These are phyloP conservation scores for Lampris megalopsis DNA, from an alignment of 2,113 vertebrate genomes.

Conservation along the genomic window DNA sequence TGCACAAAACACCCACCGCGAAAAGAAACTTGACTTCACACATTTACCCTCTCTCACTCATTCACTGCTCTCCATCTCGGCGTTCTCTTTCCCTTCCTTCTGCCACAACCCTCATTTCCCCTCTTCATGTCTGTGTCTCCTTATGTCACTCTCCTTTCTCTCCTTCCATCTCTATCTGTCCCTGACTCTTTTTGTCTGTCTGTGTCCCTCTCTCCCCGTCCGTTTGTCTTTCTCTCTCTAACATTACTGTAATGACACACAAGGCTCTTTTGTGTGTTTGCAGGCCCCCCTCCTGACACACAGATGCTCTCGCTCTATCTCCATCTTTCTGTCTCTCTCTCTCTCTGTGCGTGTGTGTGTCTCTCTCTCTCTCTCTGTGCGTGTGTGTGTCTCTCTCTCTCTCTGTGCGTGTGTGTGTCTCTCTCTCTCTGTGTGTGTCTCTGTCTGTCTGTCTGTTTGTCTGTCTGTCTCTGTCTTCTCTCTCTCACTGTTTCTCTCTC, in stretches of 20 bases:
- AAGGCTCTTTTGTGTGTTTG: slow-evolving; percentile 69
- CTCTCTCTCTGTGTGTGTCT: slow-evolving; percentile 39
- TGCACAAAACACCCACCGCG: no score
- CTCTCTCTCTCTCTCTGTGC: slow-evolving; percentile 50
- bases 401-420: not conserved
- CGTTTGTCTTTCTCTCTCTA: slow-evolving; percentile 23
- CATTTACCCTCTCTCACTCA: no score
- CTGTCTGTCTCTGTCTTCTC: no score
- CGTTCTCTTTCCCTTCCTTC: no score
- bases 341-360: slow-evolving; percentile 7
- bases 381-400: slow-evolving; percentile 39
- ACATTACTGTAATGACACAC: slow-evolving; percentile 75
- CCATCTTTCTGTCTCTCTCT: slow-evolving; percentile 38
- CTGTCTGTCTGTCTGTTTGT: slow-evolving; percentile 25
- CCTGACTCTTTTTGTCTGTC: not conserved
- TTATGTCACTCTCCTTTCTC: not conserved
- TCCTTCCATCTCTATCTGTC: not conserved
- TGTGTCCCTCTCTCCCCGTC: not conserved
- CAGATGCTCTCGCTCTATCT: slow-evolving; percentile 41
- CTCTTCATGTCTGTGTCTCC: not conserved
- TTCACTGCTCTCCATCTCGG: no score
- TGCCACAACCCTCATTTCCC: not conserved
- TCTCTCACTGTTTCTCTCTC: no score
- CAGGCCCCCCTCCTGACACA: slow-evolving; percentile 61
- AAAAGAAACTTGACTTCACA: no score